Evolutionary conservation across 2,888 invertebrate genomes (phyloP).

Genomic region (Dusona sp.): DNA sequence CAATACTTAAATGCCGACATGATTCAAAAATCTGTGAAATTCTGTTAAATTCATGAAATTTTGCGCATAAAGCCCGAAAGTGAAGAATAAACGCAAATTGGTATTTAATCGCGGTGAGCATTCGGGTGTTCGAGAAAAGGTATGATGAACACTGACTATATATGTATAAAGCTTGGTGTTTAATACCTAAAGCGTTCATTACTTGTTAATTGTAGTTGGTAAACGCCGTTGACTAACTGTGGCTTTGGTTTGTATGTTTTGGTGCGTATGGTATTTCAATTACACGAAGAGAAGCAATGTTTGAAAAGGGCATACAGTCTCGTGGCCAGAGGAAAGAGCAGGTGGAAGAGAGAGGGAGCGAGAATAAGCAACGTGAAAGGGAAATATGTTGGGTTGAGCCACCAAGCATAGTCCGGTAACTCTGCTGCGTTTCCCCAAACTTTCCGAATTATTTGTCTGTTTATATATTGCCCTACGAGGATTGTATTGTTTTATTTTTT

Average conservation of each 20-base stretch:
- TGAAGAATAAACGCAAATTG: constrained; percentile 46
- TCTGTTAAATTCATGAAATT: constrained; percentile 57
- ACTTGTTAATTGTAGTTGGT: constrained; percentile 72
- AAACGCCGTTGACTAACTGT: constrained; percentile 30
- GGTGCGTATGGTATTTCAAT: constrained; percentile 50
- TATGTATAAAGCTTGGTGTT: constrained; percentile 21
- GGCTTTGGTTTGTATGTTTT: constrained; percentile 2
- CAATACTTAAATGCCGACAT: background rate
- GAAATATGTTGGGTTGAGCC: constrained; percentile 2
- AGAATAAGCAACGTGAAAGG: background rate
- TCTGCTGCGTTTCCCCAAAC: background rate
- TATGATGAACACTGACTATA: background rate
- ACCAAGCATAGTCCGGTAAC: background rate
- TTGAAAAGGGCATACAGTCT: constrained; percentile 8
- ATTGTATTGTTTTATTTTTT: background rate
- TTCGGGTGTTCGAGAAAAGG: constrained; percentile 49
- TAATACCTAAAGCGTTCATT: constrained; percentile 63
- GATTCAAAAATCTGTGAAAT: background rate
- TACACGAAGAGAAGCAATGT: constrained; percentile 10
- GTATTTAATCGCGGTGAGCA: constrained; percentile 31
- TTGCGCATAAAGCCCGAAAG: constrained; percentile 27
- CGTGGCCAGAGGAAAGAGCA: background rate
- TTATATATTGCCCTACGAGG: background rate
- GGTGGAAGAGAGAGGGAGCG: background rate
- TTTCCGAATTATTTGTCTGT: background rate